These are phyloP conservation scores for Scytalopus superciliaris DNA, from an alignment of 2,113 vertebrate genomes.

Conservation along the genomic window DNA sequence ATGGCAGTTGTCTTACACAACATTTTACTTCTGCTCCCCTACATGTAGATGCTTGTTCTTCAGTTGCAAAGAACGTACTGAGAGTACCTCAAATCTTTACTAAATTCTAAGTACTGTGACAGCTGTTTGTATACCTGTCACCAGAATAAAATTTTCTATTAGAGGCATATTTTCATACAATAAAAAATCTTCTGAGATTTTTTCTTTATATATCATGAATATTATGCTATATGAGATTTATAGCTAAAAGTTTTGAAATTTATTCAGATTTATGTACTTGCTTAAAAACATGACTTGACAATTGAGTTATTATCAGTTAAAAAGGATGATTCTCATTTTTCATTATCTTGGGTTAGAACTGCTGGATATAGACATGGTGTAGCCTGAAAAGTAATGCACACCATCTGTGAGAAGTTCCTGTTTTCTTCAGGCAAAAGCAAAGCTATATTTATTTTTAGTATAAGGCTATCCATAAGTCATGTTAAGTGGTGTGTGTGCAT, in stretches of 20 bases:
- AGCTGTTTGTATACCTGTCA: conserved; percentile 6
- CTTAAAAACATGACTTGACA: conserved; percentile 46
- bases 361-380: not conserved
- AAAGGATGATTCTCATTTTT: conserved; percentile 7
- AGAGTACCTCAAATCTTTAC: not conserved
- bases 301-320: not conserved
- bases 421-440: conserved; percentile 34
- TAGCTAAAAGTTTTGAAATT: conserved; percentile 17
- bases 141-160: not conserved
- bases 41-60: not conserved
- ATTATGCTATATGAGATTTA: not conserved
- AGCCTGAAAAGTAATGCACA: not conserved
- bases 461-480: not conserved
- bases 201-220: not conserved
- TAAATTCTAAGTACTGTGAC: conserved; percentile 13
- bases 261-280: conserved; percentile 33
- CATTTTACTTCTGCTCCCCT: not conserved
- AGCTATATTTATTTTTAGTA: conserved; percentile 27
- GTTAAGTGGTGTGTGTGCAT: not conserved
- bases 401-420: conserved; percentile 29
- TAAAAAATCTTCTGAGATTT: not conserved
- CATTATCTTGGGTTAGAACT: not conserved
- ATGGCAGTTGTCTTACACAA: not conserved
- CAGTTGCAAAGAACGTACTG: not conserved
- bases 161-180: not conserved